These are phyloP conservation scores for Cosmia pyralina DNA, from an alignment of 2,888 invertebrate genomes.

Conservation along the genomic window DNA sequence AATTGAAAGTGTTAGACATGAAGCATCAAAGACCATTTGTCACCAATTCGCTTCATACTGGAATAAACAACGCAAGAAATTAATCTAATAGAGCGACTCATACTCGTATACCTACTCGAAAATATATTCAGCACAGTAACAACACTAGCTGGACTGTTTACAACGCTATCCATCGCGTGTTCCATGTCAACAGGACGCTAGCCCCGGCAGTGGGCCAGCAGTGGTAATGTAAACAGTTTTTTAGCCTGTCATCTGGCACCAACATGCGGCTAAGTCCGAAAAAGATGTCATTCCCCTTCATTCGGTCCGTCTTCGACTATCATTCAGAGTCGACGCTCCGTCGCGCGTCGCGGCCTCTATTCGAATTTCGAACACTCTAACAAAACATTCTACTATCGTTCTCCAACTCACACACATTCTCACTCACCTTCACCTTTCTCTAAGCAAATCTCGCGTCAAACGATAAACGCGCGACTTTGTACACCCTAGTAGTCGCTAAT, in stretches of 20 bases:
- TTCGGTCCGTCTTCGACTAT: conserved; percentile 70
- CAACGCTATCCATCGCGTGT: conserved; percentile 62
- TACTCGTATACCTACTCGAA: conserved; percentile 37
- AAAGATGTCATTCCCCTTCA: conserved; percentile 79
- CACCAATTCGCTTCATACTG: conserved; percentile 49
- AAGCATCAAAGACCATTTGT: conserved; percentile 37
- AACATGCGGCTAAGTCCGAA: conserved; percentile 71
- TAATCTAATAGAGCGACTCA: conserved; percentile 53
- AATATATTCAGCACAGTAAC: conserved; percentile 54
- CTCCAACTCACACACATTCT: conserved; percentile 30
- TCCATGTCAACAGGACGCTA: conserved; percentile 33
- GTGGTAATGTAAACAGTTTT: conserved; percentile 65
- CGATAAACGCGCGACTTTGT: conserved; percentile 21
- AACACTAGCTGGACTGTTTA: conserved; percentile 40
- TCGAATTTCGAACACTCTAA: conserved; percentile 68
- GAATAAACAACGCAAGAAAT: conserved; percentile 55
- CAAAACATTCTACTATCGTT: conserved; percentile 69
- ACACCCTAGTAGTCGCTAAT: conserved; percentile 27
- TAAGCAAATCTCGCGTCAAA: neutral
- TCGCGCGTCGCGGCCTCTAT: conserved; percentile 65
- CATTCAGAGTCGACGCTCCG: conserved; percentile 73
- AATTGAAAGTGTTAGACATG: conserved; percentile 27
- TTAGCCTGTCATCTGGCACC: conserved; percentile 72
- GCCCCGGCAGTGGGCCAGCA: conserved; percentile 48
- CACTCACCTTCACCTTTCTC: conserved; percentile 11